Percentiles rank a stretch among this genome's conserved stretches.
Evolutionary conservation across 2,797 vertebrate genomes (phyloP).

Genomic region (Lerista edwardsae): DNA sequence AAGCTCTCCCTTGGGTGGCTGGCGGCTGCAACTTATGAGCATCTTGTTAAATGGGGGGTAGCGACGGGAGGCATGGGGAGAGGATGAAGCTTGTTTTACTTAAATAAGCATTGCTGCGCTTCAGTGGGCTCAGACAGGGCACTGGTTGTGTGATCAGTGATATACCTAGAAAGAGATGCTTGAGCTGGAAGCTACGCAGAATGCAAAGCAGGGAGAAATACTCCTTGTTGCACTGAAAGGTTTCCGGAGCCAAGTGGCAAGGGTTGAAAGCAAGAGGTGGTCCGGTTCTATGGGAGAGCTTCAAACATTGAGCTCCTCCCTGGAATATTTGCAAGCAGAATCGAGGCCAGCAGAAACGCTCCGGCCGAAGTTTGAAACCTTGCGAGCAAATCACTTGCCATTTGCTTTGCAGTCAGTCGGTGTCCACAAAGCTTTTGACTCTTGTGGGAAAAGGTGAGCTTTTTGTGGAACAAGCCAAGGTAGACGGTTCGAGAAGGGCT

Average conservation of each 20-base stretch:
- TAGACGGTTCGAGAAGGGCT: too few relatives aligned
- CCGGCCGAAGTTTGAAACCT: too few relatives aligned
- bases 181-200: not conserved
- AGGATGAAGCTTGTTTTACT: slow-evolving; percentile 41
- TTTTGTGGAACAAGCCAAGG: too few relatives aligned
- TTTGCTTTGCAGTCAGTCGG: too few relatives aligned
- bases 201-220: not conserved
- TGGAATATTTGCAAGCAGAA: too few relatives aligned
- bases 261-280: not conserved
- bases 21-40: slow-evolving; percentile 30
- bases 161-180: not conserved
- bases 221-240: not conserved
- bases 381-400: too few relatives aligned
- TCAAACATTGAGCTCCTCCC: too few relatives aligned
- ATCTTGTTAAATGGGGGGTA: slow-evolving; percentile 4
- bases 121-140: slow-evolving; percentile 12
- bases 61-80: not conserved
- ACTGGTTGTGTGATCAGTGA: not conserved
- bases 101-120: slow-evolving; percentile 37
- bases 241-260: not conserved
- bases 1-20: slow-evolving; percentile 68
- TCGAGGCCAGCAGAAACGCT: too few relatives aligned
- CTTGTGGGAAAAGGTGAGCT: too few relatives aligned
- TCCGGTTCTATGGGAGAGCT: too few relatives aligned
- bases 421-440: too few relatives aligned